These are phyloP conservation scores for Tringa solitaria DNA, from an alignment of 2,113 vertebrate species.

Conservation along the genomic window DNA sequence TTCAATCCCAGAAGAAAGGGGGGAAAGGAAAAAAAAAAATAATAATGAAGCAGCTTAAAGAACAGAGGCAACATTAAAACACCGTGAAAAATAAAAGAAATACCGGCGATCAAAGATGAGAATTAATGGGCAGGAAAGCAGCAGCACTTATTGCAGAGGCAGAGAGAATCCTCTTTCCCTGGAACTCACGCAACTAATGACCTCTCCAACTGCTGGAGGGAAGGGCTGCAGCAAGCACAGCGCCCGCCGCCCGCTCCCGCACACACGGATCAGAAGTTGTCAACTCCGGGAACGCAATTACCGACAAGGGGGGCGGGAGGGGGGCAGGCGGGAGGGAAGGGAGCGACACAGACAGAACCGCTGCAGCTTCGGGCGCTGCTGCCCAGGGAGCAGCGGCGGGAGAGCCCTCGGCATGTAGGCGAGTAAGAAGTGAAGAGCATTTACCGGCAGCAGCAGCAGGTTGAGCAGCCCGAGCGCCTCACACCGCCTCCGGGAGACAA, in stretches of 20 bases:
- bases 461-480: constrained; percentile 75
- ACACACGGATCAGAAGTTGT: constrained; percentile 63
- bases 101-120: constrained; percentile 43
- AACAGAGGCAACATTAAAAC: constrained; percentile 49
- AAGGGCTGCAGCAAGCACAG: constrained; percentile 24
- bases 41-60: not conserved
- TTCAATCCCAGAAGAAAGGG: not conserved
- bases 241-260: not conserved
- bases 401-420: constrained; percentile 61
- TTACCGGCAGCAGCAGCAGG: constrained; percentile 75
- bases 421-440: constrained; percentile 70
- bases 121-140: constrained; percentile 29
- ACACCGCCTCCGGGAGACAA: constrained; percentile 75
- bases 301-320: not conserved
- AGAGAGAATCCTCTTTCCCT: constrained; percentile 16
- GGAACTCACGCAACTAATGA: constrained; percentile 73
- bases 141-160: constrained; percentile 65
- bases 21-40: not conserved
- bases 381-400: constrained; percentile 28
- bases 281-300: constrained; percentile 50
- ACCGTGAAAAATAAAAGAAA: constrained; percentile 29
- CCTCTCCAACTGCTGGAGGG: constrained; percentile 73
- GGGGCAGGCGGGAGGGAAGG: not conserved
- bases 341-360: not conserved
- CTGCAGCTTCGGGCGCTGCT: constrained; percentile 63